A percentile compares a stretch with the other conserved stretches of the same genome.
phyloP scores from a whole-genome alignment of 2,797 vertebrate species.

The Pseudopleuronectes americanus region DNA sequence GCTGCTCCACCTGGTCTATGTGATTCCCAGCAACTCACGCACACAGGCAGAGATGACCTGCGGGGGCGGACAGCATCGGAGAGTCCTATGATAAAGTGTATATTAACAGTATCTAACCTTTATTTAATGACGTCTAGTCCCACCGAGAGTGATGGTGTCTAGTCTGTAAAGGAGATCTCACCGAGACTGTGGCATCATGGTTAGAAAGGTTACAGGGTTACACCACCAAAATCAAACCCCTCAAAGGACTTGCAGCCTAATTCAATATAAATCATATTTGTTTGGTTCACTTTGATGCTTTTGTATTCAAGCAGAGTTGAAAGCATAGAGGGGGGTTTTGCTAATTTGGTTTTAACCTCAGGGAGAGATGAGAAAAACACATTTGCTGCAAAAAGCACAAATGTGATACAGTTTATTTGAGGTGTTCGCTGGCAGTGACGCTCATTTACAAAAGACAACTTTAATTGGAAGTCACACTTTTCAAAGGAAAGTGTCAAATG shows the following conservation, averaged over 20 bases:
- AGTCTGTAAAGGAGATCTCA: constrained; percentile 12
- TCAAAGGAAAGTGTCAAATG: constrained; percentile 30
- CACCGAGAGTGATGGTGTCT: constrained; percentile 19
- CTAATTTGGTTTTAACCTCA: constrained; percentile 47
- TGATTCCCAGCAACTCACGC: constrained; percentile 84
- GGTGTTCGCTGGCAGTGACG: constrained; percentile 33
- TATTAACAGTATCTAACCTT: constrained; percentile 44
- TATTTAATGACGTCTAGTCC: constrained; percentile 33
- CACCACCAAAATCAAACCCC: constrained; percentile 10
- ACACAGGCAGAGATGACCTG: constrained; percentile 87
- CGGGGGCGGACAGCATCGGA: constrained; percentile 64
- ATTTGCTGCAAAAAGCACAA: constrained; percentile 33
- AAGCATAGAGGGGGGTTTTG: constrained; percentile 28
- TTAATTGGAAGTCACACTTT: constrained; percentile 54
- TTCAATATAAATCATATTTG: constrained; percentile 9
- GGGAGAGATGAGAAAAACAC: constrained; percentile 39
- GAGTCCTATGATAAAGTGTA: constrained; percentile 48
- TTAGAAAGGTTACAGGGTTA: constrained; percentile 11
- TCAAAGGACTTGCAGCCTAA: constrained; percentile 8
- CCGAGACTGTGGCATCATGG: neutral
- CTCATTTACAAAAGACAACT: constrained; percentile 32
- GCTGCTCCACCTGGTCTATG: constrained; percentile 84
- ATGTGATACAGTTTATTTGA: constrained; percentile 38
- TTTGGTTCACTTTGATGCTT: constrained; percentile 13
- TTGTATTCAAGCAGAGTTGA: constrained; percentile 15